Conservation (phyloP, 2,797 vertebrate genomes). For the Liparis tanakae region DNA sequence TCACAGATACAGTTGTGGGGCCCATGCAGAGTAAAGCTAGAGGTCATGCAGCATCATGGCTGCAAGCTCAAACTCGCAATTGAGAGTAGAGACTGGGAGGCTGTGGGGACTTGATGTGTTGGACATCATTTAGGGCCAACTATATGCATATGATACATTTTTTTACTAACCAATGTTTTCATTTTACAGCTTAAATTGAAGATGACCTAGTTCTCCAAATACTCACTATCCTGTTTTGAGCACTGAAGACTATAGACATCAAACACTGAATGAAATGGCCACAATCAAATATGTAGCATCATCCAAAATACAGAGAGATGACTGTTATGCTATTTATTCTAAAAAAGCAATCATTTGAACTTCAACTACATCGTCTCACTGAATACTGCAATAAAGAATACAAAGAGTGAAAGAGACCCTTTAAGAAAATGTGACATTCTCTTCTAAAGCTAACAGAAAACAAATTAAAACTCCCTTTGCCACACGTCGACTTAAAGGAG, state of each 20-base stretch:
- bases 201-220: constrained; percentile 52
- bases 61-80: constrained; percentile 30
- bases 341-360: constrained; percentile 26
- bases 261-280: constrained; percentile 41
- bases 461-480: constrained; percentile 12
- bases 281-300: constrained; percentile 51
- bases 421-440: not conserved
- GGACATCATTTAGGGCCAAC: constrained; percentile 19
- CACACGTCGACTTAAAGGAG: constrained; percentile 33
- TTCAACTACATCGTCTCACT: not conserved
- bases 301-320: constrained; percentile 40
- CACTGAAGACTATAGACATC: constrained; percentile 38
- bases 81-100: constrained; percentile 17
- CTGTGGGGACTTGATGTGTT: constrained; percentile 51
- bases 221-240: constrained; percentile 59
- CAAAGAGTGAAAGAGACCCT: not conserved
- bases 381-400: constrained; percentile 19
- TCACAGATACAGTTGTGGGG: constrained; percentile 42
- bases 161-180: constrained; percentile 49
- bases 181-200: constrained; percentile 49
- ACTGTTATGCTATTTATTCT: constrained; percentile 30
- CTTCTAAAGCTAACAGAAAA: constrained; percentile 24
- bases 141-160: constrained; percentile 26
- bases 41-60: constrained; percentile 51
- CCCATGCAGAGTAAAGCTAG: constrained; percentile 41